phyloP scores from a whole-genome alignment of 2,797 vertebrate species.

The Chelonia mydas region DNA sequence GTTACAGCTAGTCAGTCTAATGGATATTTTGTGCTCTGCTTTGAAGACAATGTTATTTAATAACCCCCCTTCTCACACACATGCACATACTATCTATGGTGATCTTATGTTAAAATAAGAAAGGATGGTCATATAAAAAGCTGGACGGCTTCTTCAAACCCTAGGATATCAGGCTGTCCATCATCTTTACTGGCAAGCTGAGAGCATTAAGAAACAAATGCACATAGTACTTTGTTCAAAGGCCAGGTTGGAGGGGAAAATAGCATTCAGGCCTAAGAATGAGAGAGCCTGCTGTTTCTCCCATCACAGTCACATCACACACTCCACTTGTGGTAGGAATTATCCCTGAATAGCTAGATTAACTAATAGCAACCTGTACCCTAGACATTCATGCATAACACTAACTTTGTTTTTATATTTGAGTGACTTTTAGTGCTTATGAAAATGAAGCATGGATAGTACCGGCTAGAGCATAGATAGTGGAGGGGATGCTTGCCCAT shows the following conservation, averaged over 20 bases:
- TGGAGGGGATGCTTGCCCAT: background rate
- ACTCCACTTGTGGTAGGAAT: background rate
- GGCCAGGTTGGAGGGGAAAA: background rate
- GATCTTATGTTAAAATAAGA: background rate
- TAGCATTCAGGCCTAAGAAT: background rate
- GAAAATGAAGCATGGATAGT: too few relatives aligned
- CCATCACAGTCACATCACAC: background rate
- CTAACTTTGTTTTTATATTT: background rate
- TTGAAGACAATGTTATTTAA: background rate
- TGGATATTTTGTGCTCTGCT: background rate
- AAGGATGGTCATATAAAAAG: background rate
- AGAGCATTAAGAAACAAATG: background rate
- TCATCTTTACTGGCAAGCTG: background rate
- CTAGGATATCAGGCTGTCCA: background rate
- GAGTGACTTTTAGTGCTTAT: background rate
- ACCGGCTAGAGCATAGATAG: background rate
- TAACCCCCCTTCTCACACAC: rapidly evolving
- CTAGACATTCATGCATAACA: too few relatives aligned
- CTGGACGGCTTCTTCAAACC: background rate
- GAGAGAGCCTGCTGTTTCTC: background rate
- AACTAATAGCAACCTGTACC: background rate
- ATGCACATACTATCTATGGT: background rate
- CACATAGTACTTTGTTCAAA: background rate
- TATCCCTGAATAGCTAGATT: background rate
- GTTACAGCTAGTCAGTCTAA: background rate